phyloP scores from a whole-genome alignment of 2,113 vertebrate genomes.

The Pimephales promelas region DNA sequence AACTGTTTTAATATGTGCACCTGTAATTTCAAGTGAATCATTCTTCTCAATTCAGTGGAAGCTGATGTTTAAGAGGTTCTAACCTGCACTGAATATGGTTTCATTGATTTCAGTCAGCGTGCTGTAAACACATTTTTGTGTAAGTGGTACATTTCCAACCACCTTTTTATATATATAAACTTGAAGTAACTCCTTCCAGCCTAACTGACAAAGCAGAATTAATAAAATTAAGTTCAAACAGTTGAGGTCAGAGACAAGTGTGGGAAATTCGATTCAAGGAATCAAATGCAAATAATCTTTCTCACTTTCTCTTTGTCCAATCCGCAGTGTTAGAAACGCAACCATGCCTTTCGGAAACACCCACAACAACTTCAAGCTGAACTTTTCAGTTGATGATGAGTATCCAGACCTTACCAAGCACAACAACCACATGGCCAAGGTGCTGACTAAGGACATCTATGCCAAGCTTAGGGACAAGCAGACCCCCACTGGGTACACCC shows the following conservation, averaged over 20 bases:
- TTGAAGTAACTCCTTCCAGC: background rate
- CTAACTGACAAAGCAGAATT: background rate
- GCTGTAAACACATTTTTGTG: background rate
- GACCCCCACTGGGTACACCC: constrained; percentile 87
- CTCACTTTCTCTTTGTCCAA: background rate
- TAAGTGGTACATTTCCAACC: background rate
- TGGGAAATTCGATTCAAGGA: background rate
- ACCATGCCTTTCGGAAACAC: constrained; percentile 91
- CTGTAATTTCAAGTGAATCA: background rate
- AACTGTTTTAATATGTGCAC: constrained; percentile 7
- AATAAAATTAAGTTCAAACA: background rate
- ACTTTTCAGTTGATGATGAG: constrained; percentile 84
- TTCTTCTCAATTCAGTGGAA: background rate
- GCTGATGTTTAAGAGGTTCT: background rate
- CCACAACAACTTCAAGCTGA: constrained; percentile 94
- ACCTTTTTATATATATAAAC: background rate
- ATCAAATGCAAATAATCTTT: background rate
- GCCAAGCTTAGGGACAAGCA: constrained; percentile 88
- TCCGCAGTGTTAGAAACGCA: constrained; percentile 70
- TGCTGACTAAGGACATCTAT: constrained; percentile 82
- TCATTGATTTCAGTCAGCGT: background rate
- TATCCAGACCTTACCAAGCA: constrained; percentile 85
- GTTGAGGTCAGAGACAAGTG: background rate
- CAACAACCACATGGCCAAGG: constrained; percentile 97
- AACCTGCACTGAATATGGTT: background rate